Percentiles rank a stretch among this genome's conserved stretches.
phyloP scores from a whole-genome alignment of 2,797 vertebrate genomes.

The Mus caroli region DNA sequence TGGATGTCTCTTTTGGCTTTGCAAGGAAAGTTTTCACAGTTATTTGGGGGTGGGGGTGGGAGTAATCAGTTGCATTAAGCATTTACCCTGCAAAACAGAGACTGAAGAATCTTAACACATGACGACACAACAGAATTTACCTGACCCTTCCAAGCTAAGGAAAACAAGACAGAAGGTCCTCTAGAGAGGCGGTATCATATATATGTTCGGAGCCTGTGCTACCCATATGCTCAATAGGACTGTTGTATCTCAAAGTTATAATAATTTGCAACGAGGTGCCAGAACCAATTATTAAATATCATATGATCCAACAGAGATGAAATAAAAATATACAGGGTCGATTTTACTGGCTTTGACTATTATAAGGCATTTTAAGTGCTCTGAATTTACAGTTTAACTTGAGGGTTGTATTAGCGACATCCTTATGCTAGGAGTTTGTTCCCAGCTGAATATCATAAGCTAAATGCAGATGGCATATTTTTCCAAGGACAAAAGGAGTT shows the following conservation, averaged over 20 bases:
- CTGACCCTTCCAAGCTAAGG: conserved; percentile 91
- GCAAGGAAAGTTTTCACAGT: conserved; percentile 78
- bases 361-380: conserved; percentile 89
- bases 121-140: conserved; percentile 90
- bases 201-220: conserved; percentile 90
- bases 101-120: conserved; percentile 88
- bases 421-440: conserved; percentile 90
- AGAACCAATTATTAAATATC: conserved; percentile 93
- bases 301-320: conserved; percentile 92
- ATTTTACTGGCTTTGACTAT: conserved; percentile 90
- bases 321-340: conserved; percentile 93
- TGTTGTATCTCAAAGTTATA: conserved; percentile 92
- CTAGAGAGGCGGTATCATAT: conserved; percentile 89
- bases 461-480: conserved; percentile 89
- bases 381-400: conserved; percentile 88
- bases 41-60: not conserved
- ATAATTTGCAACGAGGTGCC: conserved; percentile 92
- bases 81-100: conserved; percentile 85
- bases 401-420: conserved; percentile 88
- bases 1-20: conserved; percentile 79
- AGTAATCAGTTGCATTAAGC: conserved; percentile 73
- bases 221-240: conserved; percentile 92
- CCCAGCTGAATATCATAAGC: conserved; percentile 86
- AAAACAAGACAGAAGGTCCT: conserved; percentile 93
- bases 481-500: conserved; percentile 87